phyloP scores from a whole-genome alignment of 92 coral and sea anemone species.

The Siderastrea radians region DNA sequence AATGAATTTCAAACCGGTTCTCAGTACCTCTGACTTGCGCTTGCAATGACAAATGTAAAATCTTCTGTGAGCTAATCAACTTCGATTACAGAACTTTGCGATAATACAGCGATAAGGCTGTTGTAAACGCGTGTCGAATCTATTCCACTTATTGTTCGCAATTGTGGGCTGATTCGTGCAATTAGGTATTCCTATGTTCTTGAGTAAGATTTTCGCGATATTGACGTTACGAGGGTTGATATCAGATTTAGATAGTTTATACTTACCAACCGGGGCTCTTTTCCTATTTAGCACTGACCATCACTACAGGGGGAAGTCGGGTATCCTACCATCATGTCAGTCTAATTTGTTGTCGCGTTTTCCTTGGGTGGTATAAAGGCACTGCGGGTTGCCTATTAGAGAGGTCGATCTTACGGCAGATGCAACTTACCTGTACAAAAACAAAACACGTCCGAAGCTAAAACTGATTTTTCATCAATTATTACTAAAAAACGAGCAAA shows the following conservation, averaged over 20 bases:
- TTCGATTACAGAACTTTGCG: background rate
- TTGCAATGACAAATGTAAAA: background rate
- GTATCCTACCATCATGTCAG: background rate
- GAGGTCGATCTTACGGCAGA: conserved; percentile 15
- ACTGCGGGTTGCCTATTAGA: conserved; percentile 42
- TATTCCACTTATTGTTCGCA: background rate
- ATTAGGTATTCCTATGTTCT: background rate
- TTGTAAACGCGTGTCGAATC: background rate
- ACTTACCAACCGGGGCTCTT: conserved; percentile 21
- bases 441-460: background rate
- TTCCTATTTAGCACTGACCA: background rate
- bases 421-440: conserved; percentile 13
- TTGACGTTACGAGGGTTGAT: background rate
- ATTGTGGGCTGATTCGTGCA: conserved; percentile 2
- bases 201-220: background rate
- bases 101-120: conserved; percentile 3
- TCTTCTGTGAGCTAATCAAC: background rate
- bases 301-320: conserved; percentile 13
- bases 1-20: background rate
- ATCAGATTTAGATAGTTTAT: conserved; percentile 11
- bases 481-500: background rate
- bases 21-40: no score
- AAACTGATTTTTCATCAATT: background rate
- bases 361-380: background rate
- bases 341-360: conserved; percentile 31